phyloP scores from a whole-genome alignment of 2,797 vertebrate species.

The Octomys mimax region DNA sequence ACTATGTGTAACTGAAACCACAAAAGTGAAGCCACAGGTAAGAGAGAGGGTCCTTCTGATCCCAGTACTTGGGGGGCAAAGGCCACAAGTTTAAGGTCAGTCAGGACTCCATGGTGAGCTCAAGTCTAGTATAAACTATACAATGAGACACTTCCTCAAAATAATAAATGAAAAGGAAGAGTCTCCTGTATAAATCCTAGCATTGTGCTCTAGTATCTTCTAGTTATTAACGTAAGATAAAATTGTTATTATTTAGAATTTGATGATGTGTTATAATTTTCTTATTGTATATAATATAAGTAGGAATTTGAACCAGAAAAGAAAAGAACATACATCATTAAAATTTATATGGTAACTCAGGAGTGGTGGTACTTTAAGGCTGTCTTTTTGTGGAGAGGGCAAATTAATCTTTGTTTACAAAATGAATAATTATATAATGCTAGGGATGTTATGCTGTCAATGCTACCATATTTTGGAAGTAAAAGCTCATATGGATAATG shows the following conservation, averaged over 20 bases:
- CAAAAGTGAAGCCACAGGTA: neutral
- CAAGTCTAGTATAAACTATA: neutral
- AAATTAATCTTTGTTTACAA: neutral
- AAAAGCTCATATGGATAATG: neutral
- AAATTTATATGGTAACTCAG: neutral
- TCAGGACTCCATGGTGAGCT: neutral
- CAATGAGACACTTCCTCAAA: neutral
- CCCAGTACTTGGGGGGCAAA: neutral
- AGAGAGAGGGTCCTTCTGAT: neutral
- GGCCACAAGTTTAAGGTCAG: neutral
- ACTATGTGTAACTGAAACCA: neutral
- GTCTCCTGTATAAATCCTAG: neutral
- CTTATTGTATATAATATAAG: neutral
- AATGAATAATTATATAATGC: neutral
- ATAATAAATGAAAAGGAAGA: neutral
- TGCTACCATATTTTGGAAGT: neutral
- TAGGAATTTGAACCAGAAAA: neutral
- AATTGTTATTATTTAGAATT: neutral
- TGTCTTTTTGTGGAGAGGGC: neutral
- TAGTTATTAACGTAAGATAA: neutral
- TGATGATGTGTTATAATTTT: conserved; percentile 2
- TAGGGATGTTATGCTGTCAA: neutral
- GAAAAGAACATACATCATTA: neutral
- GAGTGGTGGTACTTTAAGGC: neutral
- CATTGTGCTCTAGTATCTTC: neutral